Base-by-base conservation (phyloP, 1,140 invertebrate genomes). In the Stegodyphus mimosarum region DNA sequence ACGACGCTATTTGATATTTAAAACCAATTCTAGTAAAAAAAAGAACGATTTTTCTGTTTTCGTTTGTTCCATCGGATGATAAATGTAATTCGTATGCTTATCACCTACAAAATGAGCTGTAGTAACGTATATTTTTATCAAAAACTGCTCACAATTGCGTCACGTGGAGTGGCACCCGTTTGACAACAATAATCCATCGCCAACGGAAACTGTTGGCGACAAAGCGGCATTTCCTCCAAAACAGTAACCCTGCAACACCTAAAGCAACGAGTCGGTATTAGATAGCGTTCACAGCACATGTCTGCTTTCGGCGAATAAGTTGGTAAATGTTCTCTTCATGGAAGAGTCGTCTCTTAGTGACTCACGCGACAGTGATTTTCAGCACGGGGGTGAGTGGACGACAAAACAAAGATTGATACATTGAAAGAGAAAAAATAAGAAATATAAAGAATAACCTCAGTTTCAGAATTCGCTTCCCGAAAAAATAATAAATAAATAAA, bases 301-400 rank as follows among this genome's bases (percentile, higher is more conserved):
- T 72, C 69, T 71, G 53, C 52, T 51, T 60, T 33, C 5, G 51
- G 15, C 7, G 52, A 7, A 63, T 60, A 55, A 52, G 33, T 10
- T 17, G 13, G 55, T 15, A 4, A 33, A 11, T 60, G 55, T 11
- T 63, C 51, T 13, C 49, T 72, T 72, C 33, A 80, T 63, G 78
- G 78, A 63, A 74, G 6, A 13, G 60, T 63, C 78, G 3, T 53
- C 60, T 60, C 55, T 9, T 60, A 60, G 55, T 80, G 78, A 80
- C 52, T 80, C 78, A 80, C 78, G 69, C 69, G 18, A 63, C n/a
- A 50, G n/a, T 53, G 13, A 80, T 60, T 80, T 80, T 72, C 52
- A 48, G 60, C 48, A 51, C 78, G 78, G 78, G 78, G 78, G 78
- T 80, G 78, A 80, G 78, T 80, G 69, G 78, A 80, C 67, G 66